A percentile compares a stretch with the other conserved stretches of the same genome.
Conservation (phyloP, 2,888 invertebrate genomes). For the Ichneumoninae sp. region DNA sequence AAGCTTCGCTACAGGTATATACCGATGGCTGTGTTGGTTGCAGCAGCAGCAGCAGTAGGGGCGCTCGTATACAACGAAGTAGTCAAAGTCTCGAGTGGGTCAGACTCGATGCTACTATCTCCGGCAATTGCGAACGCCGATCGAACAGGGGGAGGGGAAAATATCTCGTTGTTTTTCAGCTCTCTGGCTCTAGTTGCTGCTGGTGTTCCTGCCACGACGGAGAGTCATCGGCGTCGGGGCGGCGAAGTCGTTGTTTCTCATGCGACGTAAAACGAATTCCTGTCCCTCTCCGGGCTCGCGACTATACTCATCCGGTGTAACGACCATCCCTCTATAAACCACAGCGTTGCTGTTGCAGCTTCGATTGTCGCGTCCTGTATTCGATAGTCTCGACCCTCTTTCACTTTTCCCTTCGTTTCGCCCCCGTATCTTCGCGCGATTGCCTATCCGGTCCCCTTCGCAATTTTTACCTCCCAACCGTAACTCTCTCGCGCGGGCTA, state of each 20-base stretch:
- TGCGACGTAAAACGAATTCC: constrained; percentile 51
- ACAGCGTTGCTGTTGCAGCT: constrained; percentile 28
- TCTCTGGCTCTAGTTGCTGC: not conserved
- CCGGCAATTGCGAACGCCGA: constrained; percentile 29
- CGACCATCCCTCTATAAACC: constrained; percentile 55
- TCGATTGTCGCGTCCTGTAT: constrained; percentile 15
- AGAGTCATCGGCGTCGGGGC: constrained; percentile 45
- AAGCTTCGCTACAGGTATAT: constrained; percentile 21
- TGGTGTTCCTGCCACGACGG: not conserved
- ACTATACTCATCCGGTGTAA: constrained; percentile 51
- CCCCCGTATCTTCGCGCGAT: not conserved
- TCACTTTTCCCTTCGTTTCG: constrained; percentile 4
- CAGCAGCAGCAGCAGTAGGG: not conserved
- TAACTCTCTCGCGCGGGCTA: not conserved
- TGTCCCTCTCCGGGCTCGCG: constrained; percentile 32
- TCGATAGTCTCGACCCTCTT: constrained; percentile 31
- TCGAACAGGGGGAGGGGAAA: constrained; percentile 43
- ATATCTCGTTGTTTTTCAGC: constrained; percentile 47
- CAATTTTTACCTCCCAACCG: not conserved
- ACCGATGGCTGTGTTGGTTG: not conserved
- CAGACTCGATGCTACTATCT: constrained; percentile 48
- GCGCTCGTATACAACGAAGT: constrained; percentile 39
- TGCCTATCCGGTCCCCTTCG: constrained; percentile 5
- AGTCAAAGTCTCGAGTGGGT: constrained; percentile 61
- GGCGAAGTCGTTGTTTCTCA: constrained; percentile 49